Evolutionary conservation across 2,888 invertebrate species (phyloP).

Genomic region (Saturnia pavonia): DNA sequence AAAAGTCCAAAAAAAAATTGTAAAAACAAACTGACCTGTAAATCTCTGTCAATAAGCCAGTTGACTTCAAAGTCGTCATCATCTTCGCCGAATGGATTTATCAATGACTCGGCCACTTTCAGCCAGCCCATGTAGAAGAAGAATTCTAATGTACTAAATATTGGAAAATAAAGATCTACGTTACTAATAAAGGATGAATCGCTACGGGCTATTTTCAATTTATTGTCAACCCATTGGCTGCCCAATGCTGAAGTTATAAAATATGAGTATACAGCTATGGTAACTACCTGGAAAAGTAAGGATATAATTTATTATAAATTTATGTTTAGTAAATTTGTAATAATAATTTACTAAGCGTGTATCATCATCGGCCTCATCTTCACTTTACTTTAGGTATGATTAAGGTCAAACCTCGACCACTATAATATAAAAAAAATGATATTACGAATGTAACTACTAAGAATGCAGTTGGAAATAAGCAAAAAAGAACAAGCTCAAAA

Average conservation of each 20-base stretch:
- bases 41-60: constrained; percentile 95
- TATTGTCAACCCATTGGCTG: constrained; percentile 91
- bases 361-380: background rate
- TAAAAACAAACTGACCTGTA: constrained; percentile 82
- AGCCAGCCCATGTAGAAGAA: constrained; percentile 95
- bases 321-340: background rate
- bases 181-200: constrained; percentile 73
- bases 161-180: constrained; percentile 93
- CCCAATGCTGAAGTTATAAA: constrained; percentile 94
- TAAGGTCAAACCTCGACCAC: background rate
- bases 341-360: background rate
- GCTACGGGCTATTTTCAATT: constrained; percentile 52
- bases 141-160: constrained; percentile 94
- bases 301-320: constrained; percentile 9
- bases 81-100: constrained; percentile 96
- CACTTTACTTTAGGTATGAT: background rate
- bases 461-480: no score
- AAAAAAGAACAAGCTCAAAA: no score
- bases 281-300: constrained; percentile 85
- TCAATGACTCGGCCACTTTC: constrained; percentile 94
- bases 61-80: constrained; percentile 96
- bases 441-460: no score
- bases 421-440: background rate
- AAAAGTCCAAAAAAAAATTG: background rate
- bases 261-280: constrained; percentile 95